These are phyloP conservation scores for Mustela nigripes DNA, from an alignment of 2,113 vertebrate genomes.

Conservation along the genomic window DNA sequence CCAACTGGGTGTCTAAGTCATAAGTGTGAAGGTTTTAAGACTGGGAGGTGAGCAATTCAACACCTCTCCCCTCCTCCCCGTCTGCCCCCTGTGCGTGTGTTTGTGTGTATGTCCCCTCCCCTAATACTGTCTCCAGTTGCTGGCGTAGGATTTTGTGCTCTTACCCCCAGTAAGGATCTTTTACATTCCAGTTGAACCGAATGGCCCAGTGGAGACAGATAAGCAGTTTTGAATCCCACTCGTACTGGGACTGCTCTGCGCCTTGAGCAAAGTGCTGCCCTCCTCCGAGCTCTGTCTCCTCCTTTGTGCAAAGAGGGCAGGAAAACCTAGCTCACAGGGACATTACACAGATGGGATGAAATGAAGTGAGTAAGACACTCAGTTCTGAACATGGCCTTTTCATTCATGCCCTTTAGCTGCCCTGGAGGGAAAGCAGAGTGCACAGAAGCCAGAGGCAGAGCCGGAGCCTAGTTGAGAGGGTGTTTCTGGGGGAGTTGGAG, in stretches of 20 bases:
- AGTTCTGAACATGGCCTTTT: background rate
- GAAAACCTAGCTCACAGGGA: background rate
- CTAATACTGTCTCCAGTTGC: background rate
- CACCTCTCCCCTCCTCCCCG: constrained; percentile 58
- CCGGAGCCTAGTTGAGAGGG: background rate
- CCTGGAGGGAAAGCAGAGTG: background rate
- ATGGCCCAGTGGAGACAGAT: background rate
- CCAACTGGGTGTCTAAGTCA: constrained; percentile 10
- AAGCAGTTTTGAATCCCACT: background rate
- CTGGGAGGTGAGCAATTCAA: constrained; percentile 31
- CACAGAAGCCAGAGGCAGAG: background rate
- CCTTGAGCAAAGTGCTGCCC: background rate
- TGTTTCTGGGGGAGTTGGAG: background rate
- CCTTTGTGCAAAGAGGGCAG: background rate
- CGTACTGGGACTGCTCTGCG: background rate
- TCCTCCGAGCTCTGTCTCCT: background rate
- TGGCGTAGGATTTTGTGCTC: background rate
- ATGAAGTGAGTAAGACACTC: background rate
- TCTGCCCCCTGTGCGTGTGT: background rate
- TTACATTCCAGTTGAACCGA: no score
- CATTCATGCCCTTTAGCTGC: background rate
- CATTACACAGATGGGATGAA: background rate
- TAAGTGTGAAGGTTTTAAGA: constrained; percentile 41
- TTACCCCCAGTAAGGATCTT: background rate
- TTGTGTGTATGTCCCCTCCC: background rate